A percentile compares a stretch with the other conserved stretches of the same genome.
These are phyloP conservation scores for Glossosoma conforme DNA, from an alignment of 1,140 invertebrate species.

Conservation along the genomic window DNA sequence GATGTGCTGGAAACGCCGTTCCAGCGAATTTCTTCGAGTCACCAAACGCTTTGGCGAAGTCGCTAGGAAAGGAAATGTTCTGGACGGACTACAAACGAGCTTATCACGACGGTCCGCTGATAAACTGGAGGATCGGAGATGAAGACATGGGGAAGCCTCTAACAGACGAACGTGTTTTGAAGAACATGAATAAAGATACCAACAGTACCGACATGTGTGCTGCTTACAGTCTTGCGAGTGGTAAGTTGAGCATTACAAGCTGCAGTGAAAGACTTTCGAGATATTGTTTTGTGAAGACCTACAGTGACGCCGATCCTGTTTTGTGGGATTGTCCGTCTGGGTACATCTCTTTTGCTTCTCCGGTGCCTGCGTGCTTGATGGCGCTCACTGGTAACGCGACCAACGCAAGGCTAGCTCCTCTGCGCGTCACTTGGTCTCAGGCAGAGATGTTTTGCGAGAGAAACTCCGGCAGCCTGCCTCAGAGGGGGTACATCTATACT, in stretches of 20 bases:
- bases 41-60: slow-evolving; percentile 33
- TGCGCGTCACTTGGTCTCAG: slow-evolving; percentile 42
- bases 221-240: slow-evolving; percentile 28
- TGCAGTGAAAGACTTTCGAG: slow-evolving; percentile 40
- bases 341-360: slow-evolving; percentile 38
- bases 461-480: slow-evolving; percentile 36
- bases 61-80: slow-evolving; percentile 33
- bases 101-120: slow-evolving; percentile 42
- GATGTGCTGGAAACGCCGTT: slow-evolving; percentile 40
- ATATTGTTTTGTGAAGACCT: slow-evolving; percentile 42
- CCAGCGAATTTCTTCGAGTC: slow-evolving; percentile 34
- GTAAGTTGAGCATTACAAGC: slow-evolving; percentile 37
- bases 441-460: slow-evolving; percentile 38
- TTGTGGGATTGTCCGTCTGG: slow-evolving; percentile 23
- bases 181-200: slow-evolving; percentile 23
- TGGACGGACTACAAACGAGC: slow-evolving; percentile 43
- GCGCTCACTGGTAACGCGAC: slow-evolving; percentile 27
- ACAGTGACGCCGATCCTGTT: slow-evolving; percentile 29
- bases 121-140: slow-evolving; percentile 38
- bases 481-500: slow-evolving; percentile 42
- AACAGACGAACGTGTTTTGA: neutral
- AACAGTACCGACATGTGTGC: slow-evolving; percentile 34
- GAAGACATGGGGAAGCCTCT: slow-evolving; percentile 16
- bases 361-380: slow-evolving; percentile 37
- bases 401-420: slow-evolving; percentile 33